These are phyloP conservation scores for Lasioglossum malachurum DNA, from an alignment of 2,888 invertebrate species.

Conservation along the genomic window DNA sequence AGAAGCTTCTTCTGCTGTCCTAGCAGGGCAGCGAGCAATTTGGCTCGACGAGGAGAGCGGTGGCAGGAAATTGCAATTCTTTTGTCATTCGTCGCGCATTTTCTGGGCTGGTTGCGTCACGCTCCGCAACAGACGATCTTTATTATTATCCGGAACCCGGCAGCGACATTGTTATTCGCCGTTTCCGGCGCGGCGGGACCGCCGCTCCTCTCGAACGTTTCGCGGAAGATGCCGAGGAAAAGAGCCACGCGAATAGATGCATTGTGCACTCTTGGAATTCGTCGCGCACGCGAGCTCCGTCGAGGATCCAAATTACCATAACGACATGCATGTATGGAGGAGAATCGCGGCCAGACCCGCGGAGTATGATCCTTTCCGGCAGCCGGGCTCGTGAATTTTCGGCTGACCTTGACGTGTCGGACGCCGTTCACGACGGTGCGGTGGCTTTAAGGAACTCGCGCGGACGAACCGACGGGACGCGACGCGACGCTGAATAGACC, in stretches of 20 bases:
- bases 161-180: conserved; percentile 32
- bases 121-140: conserved; percentile 9
- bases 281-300: conserved; percentile 55
- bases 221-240: conserved; percentile 41
- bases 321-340: conserved; percentile 79
- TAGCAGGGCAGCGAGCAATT: background rate
- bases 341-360: conserved; percentile 59
- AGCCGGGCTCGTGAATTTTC: conserved; percentile 64
- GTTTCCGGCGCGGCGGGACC: background rate
- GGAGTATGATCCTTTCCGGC: conserved; percentile 54
- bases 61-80: conserved; percentile 5
- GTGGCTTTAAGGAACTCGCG: background rate
- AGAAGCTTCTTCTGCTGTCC: background rate
- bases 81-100: conserved; percentile 18
- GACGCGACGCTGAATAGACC: conserved; percentile 44
- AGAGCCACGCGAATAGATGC: conserved; percentile 24
- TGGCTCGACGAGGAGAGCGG: background rate
- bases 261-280: conserved; percentile 42
- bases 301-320: conserved; percentile 77
- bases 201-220: background rate
- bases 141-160: conserved; percentile 32
- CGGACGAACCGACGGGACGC: background rate
- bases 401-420: conserved; percentile 61
- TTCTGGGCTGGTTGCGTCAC: background rate
- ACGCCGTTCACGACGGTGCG: background rate